These are phyloP conservation scores for Melipona beecheii DNA, from an alignment of 2,888 invertebrate genomes.

Conservation along the genomic window DNA sequence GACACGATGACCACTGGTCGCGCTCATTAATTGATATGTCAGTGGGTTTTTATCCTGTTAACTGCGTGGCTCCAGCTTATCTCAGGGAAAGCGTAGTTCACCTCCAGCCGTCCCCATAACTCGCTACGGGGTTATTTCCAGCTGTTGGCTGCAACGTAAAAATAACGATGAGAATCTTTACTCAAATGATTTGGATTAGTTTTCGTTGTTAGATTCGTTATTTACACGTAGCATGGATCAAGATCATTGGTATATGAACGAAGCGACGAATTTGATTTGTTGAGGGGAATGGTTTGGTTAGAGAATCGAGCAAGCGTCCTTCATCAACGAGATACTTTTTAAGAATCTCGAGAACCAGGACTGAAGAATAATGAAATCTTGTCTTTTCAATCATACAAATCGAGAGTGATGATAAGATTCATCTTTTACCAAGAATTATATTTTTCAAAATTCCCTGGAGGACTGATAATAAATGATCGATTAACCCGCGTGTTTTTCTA, in stretches of 20 bases:
- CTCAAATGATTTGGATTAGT: background rate
- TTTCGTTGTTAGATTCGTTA: background rate
- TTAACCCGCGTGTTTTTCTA: background rate
- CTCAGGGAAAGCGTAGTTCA: conserved; percentile 79
- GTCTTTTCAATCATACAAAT: no score
- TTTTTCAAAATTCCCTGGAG: background rate
- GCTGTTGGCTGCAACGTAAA: conserved; percentile 89
- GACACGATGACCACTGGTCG: conserved; percentile 55
- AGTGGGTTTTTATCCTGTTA: conserved; percentile 70
- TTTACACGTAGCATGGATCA: background rate
- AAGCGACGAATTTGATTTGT: background rate
- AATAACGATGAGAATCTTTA: background rate
- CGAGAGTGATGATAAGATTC: background rate
- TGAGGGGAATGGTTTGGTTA: background rate
- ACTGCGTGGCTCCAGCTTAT: conserved; percentile 77
- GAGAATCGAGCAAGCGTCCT: background rate
- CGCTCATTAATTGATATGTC: conserved; percentile 73
- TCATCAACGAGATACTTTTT: background rate
- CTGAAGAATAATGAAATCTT: no score
- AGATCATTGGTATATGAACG: conserved; percentile 15
- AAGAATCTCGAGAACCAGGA: background rate
- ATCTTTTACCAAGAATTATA: background rate
- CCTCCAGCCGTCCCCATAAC: conserved; percentile 42
- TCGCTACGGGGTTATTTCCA: conserved; percentile 91
- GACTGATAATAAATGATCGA: background rate